Conservation (phyloP, 2,888 invertebrate species). For the Aspidapion aeneum region DNA sequence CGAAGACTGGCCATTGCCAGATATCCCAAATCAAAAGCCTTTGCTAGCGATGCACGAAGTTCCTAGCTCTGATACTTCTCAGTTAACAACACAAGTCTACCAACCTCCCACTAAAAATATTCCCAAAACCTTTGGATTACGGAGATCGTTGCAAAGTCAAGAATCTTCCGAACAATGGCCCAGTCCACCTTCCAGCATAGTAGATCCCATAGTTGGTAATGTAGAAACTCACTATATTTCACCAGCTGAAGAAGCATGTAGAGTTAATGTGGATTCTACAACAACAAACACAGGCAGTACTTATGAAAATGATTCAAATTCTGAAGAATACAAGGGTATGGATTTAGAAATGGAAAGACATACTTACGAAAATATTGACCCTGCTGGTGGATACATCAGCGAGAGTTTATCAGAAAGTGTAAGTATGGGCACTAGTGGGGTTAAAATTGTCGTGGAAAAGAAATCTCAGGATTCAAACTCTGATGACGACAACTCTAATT, state of each 20-base stretch:
- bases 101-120: constrained; percentile 43
- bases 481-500: constrained; percentile 52
- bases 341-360: constrained; percentile 49
- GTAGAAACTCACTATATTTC: constrained; percentile 80
- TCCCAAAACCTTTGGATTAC: constrained; percentile 46
- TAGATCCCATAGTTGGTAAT: constrained; percentile 69
- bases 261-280: constrained; percentile 68
- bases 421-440: constrained; percentile 44
- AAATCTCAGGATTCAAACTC: constrained; percentile 45
- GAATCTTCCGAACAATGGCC: constrained; percentile 81
- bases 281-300: constrained; percentile 55
- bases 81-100: constrained; percentile 45
- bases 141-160: constrained; percentile 51
- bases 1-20: constrained; percentile 73
- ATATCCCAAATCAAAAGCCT: constrained; percentile 54
- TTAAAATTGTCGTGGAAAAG: constrained; percentile 44
- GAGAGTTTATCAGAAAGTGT: constrained; percentile 44
- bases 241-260: constrained; percentile 73
- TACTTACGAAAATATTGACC: constrained; percentile 46
- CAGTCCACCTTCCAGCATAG: constrained; percentile 68
- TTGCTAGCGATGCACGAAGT: constrained; percentile 46
- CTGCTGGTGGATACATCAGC: constrained; percentile 40
- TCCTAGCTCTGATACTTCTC: constrained; percentile 47
- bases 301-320: constrained; percentile 57
- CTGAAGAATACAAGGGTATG: constrained; percentile 67